Percentiles rank a stretch among this genome's conserved stretches.
Conservation (phyloP, 1,140 invertebrate genomes). For the Drosophila seguyi region DNA sequence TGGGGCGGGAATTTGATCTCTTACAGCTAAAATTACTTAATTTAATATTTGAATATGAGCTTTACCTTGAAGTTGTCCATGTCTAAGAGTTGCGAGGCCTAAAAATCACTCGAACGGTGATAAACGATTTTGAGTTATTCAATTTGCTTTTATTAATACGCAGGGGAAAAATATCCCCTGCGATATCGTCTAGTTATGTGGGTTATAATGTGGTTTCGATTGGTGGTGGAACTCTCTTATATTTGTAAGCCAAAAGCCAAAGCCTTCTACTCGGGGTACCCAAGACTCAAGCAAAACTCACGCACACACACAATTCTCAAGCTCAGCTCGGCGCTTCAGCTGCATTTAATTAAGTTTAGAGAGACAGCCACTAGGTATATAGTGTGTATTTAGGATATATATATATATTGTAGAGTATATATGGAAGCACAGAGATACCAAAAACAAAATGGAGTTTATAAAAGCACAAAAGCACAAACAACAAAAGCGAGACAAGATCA, state of each 20-base stretch:
- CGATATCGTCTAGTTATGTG: not conserved
- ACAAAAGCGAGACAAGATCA: constrained; percentile 77
- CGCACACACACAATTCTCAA: constrained; percentile 40
- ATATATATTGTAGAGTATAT: constrained; percentile 13
- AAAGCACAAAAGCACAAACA: constrained; percentile 75
- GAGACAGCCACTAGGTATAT: constrained; percentile 54
- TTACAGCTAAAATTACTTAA: constrained; percentile 42
- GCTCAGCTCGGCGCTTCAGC: constrained; percentile 43
- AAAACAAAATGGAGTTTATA: constrained; percentile 56
- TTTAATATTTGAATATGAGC: constrained; percentile 16
- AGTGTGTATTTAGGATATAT: constrained; percentile 29
- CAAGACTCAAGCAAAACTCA: constrained; percentile 46
- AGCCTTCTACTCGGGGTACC: constrained; percentile 51
- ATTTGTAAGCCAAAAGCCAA: constrained; percentile 45
- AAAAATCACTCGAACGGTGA: constrained; percentile 61
- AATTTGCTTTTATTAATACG: constrained; percentile 21
- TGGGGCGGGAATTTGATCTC: not conserved
- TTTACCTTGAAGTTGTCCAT: constrained; percentile 75
- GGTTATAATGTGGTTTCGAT: constrained; percentile 5
- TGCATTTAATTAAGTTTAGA: constrained; percentile 33
- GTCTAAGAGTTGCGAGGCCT: constrained; percentile 65
- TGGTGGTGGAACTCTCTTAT: constrained; percentile 47
- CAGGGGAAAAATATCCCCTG: not conserved
- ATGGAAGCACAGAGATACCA: constrained; percentile 66
- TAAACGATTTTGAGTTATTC: constrained; percentile 31